A percentile compares a stretch with the other conserved stretches of the same genome.
phyloP scores from a whole-genome alignment of 2,113 vertebrate genomes.

The Shinisaurus crocodilurus region DNA sequence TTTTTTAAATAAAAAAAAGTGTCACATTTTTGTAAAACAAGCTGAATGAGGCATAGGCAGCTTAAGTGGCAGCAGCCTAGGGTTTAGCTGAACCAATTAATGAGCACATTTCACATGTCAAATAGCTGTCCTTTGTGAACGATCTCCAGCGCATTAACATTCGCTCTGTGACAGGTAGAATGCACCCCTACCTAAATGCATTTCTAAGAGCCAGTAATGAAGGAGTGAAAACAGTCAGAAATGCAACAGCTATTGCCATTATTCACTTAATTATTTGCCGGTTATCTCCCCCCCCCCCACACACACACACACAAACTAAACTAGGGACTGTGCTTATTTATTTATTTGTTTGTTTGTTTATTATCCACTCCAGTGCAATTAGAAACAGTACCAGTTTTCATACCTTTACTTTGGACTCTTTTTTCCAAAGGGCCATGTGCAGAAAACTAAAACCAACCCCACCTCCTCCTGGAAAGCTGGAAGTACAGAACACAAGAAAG shows the following conservation, averaged over 20 bases:
- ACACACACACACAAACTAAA: background rate
- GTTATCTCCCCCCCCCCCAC: background rate
- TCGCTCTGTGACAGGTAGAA: background rate
- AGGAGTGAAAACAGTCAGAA: background rate
- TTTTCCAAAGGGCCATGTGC: background rate
- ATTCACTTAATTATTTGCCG: background rate
- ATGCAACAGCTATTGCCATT: background rate
- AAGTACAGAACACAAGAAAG: background rate
- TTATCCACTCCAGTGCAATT: background rate
- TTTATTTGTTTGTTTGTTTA: background rate
- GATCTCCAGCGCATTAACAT: conserved; percentile 8
- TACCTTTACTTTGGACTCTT: background rate
- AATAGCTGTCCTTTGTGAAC: conserved; percentile 5
- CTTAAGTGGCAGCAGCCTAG: conserved; percentile 2
- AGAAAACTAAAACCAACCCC: background rate
- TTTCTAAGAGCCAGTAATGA: background rate
- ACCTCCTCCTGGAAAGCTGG: background rate
- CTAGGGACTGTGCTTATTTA: background rate
- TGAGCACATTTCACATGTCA: conserved; percentile 25
- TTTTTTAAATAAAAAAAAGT: background rate
- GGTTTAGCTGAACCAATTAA: conserved; percentile 30
- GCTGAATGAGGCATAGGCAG: conserved; percentile 9
- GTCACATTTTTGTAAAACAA: conserved; percentile 8
- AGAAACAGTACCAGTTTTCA: background rate
- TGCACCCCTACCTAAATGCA: background rate